Evolutionary conservation across 2,797 vertebrate genomes (phyloP), one percentile per base, ranked within the genome.

Genomic region (Chromobotia macracanthus): DNA sequence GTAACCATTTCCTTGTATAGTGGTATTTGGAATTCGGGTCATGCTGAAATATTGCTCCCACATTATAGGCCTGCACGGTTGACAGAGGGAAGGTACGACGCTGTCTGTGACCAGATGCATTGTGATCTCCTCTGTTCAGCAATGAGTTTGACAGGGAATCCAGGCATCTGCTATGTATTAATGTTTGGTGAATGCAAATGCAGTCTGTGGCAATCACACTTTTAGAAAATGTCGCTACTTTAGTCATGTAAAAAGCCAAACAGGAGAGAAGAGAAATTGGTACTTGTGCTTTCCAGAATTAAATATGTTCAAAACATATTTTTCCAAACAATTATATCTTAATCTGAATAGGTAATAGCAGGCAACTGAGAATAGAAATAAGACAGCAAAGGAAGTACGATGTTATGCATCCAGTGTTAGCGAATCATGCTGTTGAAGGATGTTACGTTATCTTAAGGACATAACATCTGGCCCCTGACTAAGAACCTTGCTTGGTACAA

Each of bases 401-500:
- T n/a, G n/a, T n/a, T n/a, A n/a, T n/a, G n/a, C n/a, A n/a, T n/a
- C n/a, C n/a, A n/a, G n/a, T 31, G 64, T 61, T 31, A 64, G 19
- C 61, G 28, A 71, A 53, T 64, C 75, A 69, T 51, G 70, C 64
- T 74, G 21, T 61, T 63, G 25, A 12, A 58, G 12, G 68, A 70
- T 56, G 41, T 41, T 65, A 69, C 15, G 67, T 77, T 77, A 67
- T 68, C 61, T 72, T 72, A 28, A 9, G 67, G 23, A 48, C 35
- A 44, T 67, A 72, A 48, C 71, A 48, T 69, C 72, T 48, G 55
- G 4, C 63, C 71, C 55, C 71, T 8, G 44, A 67, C 70, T n/a
- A 12, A 23, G 74, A 66, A 15, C 21, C 75, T 10, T 84, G 80
- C 80, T 83, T 80, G 78, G 80, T 91, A 89, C n/a, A n/a, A n/a